Evolutionary conservation across 2,888 invertebrate species (phyloP), one percentile per base, ranked within the genome.

Genomic region (Azorinus chamasolen): DNA sequence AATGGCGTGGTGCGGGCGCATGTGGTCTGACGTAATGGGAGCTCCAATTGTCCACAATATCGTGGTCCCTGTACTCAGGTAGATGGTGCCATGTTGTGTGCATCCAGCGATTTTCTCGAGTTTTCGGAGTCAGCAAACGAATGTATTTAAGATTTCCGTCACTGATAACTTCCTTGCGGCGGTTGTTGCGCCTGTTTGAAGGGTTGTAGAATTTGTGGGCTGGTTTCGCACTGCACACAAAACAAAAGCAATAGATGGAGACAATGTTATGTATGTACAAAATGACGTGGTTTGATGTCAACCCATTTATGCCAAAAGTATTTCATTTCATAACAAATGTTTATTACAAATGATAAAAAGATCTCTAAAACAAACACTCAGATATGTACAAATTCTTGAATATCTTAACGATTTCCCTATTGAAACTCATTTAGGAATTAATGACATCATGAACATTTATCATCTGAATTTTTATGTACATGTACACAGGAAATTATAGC

Each of bases 1-100:
- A 91, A 80, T 91, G 90, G 6, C 89, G 82, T 25, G 88, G 87
- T 51, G 81, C 75, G 2, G 59, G 62, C 20, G 76, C 83, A 41
- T 89, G 88, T 18, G 91, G 88, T 41, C 84, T 64, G 20, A 84
- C 85, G 53, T 89, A 90, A 59, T 89, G 88, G 22, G 90, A 86
- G 53, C 88, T 89, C 84, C 83, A 83, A 76, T 89, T 86, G 41
- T 69, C 83, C 14, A 87, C 89, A 6, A 72, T 73, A 61, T 88
- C 80, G 43, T 76, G 69, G 55, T 87, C 84, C 32, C 51, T 75
- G 70, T 89, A 87, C 48, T 84, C 77, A 12, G 91, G 91, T 25
- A 91, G 83, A 65, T 91, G 91, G 74, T 91, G 91, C 91, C 91
- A 91, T 5, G 91, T 91, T 41, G 90, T 89, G 68, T 91, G 87